phyloP scores from a whole-genome alignment of 2,797 vertebrate genomes.

The Xerus rutilus region DNA sequence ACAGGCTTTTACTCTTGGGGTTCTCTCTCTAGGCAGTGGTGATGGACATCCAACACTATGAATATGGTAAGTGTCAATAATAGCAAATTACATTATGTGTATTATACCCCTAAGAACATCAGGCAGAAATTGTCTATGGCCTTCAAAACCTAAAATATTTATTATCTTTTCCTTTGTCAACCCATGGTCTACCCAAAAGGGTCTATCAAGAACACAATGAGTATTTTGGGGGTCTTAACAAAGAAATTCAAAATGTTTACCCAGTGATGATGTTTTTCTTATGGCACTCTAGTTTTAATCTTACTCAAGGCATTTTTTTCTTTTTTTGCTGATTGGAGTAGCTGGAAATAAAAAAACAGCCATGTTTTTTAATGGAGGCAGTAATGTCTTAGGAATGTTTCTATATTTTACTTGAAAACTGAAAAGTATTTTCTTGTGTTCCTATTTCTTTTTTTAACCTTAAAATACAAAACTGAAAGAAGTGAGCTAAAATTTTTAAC shows the following conservation, averaged over 20 bases:
- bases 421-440: background rate
- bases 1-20: background rate
- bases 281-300: background rate
- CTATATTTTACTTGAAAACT: background rate
- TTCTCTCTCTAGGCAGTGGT: background rate
- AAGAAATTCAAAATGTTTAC: background rate
- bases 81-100: background rate
- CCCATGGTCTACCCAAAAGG: background rate
- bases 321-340: background rate
- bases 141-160: background rate
- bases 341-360: background rate
- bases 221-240: constrained; percentile 1
- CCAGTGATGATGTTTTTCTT: background rate
- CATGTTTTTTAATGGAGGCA: background rate
- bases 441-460: background rate
- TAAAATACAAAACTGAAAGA: background rate
- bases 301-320: background rate
- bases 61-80: background rate
- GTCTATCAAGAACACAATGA: background rate
- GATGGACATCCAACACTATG: background rate
- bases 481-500: background rate
- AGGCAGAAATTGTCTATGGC: background rate
- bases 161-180: background rate
- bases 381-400: background rate
- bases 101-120: background rate